Base-by-base conservation (phyloP, 2,797 vertebrate species). In the Avahi laniger region DNA sequence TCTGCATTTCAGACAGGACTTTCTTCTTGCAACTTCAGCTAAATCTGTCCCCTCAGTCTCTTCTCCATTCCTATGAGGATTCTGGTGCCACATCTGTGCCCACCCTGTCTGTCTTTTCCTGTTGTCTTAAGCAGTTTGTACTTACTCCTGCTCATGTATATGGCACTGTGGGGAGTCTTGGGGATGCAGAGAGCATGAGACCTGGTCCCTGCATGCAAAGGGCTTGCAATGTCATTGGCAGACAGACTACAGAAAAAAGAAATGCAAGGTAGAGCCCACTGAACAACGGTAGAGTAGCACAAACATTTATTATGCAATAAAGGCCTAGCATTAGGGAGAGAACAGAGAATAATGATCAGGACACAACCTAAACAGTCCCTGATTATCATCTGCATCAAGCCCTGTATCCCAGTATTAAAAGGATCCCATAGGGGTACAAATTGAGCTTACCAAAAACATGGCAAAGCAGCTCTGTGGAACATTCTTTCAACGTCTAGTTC, bases 341-440 rank as follows among this genome's bases (percentile, higher is more conserved):
- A 70, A 35, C 14, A 72, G 78, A 82, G 61, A 91, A 88, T 35
- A 5, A 4, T 30, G 28, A 76, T 50, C 72, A 43, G 5, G 24
- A 72, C 24, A 22, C 17, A 43, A 15, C 48, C 82, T 52, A n/a
- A 28, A 81, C 9, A 46, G 8, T 24, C 22, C 43, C 57, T 81
- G 17, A 13, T 63, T 11, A 14, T 38, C 48, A 17, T 20, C 7
- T 50, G 18, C 22, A 11, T 76, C 43, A 75, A 82, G 54, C 13
- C 72, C 38, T 81, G 43, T 2, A n/a, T n/a, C 59, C 83, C 26
- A 28, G 11, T 33, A 30, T 54, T 67, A 80, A 94, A 82, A 13
- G 65, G 22, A 61, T 2, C 9, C 72, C 10, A 0, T 0, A 15
- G 22, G 5, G 3, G n/a, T 12, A 80, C 41, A 43, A 30, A 33